phyloP scores from a whole-genome alignment of 2,797 vertebrate genomes.

The Merluccius polli region DNA sequence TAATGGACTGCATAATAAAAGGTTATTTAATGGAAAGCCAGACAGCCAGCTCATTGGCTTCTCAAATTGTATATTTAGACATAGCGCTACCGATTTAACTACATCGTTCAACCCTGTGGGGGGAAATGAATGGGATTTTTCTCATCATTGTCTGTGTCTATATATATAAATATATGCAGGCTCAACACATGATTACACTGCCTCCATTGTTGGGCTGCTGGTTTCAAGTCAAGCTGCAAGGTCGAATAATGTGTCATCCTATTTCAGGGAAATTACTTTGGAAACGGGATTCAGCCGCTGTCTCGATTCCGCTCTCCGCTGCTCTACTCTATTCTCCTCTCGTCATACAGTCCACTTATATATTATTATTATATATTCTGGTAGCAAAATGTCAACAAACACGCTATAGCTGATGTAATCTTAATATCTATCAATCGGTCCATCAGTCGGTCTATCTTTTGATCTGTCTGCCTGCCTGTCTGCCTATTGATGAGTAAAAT shows the following conservation, averaged over 20 bases:
- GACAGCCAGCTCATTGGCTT: background rate
- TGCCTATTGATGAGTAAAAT: background rate
- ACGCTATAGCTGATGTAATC: background rate
- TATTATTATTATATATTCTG: background rate
- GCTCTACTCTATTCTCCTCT: background rate
- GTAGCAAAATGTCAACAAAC: background rate
- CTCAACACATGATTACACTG: background rate
- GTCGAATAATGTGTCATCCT: background rate
- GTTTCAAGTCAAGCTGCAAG: background rate
- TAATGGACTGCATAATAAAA: background rate
- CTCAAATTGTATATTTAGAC: background rate
- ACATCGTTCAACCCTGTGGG: background rate
- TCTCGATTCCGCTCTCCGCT: background rate
- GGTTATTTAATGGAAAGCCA: background rate
- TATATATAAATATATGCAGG: background rate
- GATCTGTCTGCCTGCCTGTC: background rate
- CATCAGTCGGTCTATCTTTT: background rate
- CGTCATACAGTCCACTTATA: background rate
- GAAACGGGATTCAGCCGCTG: background rate
- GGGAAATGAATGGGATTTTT: background rate
- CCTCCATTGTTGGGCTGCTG: background rate
- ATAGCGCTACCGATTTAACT: background rate
- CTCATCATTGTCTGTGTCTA: background rate
- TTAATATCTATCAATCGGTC: background rate
- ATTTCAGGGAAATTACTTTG: background rate